Conservation (phyloP, 2,113 vertebrate species). For the Nettapus auritus region DNA sequence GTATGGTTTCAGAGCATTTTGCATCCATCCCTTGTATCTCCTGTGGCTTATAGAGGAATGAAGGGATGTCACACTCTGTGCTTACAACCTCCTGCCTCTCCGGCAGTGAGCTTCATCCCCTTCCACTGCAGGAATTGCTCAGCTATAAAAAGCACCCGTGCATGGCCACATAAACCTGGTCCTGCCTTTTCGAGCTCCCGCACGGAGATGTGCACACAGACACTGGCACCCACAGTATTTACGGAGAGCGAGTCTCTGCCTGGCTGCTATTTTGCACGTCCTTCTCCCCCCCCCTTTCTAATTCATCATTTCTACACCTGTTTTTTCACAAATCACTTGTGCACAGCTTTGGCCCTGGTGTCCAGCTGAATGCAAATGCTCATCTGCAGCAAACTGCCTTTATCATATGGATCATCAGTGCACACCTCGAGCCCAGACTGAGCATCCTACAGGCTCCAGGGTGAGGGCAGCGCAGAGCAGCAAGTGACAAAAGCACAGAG, state of each 20-base stretch:
- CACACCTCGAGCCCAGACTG: fast-evolving
- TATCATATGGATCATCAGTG: fast-evolving
- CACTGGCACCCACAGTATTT: fast-evolving
- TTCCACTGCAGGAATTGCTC: neutral
- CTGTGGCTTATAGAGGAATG: neutral
- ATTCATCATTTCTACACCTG: neutral
- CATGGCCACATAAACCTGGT: neutral
- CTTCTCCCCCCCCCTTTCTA: neutral
- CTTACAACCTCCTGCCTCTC: neutral
- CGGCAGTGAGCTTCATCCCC: neutral
- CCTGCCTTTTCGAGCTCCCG: neutral
- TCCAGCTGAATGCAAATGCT: neutral
- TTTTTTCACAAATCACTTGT: neutral
- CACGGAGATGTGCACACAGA: fast-evolving
- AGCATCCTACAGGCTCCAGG: neutral
- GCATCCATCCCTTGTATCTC: neutral
- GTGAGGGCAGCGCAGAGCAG: neutral
- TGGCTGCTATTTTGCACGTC: neutral
- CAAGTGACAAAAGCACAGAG: neutral
- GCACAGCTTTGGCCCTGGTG: neutral
- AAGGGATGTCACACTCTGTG: neutral
- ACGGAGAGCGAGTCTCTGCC: neutral
- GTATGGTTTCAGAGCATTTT: neutral
- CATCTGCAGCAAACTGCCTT: neutral
- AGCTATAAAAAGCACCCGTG: neutral